These are phyloP conservation scores for Parascotia fuliginaria DNA, from an alignment of 2,888 invertebrate species.

Conservation along the genomic window DNA sequence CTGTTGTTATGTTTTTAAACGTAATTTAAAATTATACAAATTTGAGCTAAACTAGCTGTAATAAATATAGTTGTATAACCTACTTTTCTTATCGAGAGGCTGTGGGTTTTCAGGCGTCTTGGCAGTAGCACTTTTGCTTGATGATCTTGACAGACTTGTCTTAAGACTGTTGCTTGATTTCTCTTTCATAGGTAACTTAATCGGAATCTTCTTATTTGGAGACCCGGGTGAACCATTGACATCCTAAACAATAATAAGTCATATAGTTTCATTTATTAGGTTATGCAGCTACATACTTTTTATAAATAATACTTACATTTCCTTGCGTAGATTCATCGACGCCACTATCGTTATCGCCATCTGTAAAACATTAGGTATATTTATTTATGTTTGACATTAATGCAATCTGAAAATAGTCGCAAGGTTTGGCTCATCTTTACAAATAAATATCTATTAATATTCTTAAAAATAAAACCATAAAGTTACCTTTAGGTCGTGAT, in stretches of 20 bases:
- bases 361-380: constrained; percentile 78
- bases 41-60: too few relatives aligned
- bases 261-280: too few relatives aligned
- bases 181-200: constrained; percentile 82
- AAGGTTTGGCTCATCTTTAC: constrained; percentile 68
- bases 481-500: constrained; percentile 77
- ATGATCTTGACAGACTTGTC: constrained; percentile 84
- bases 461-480: background rate
- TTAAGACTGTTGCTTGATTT: constrained; percentile 80
- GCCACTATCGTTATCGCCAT: constrained; percentile 93
- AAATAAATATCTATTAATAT: background rate
- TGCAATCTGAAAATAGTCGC: background rate
- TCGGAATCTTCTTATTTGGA: constrained; percentile 90
- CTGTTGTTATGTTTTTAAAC: too few relatives aligned
- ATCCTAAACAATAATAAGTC: constrained; percentile 64
- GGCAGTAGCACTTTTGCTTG: constrained; percentile 85
- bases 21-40: too few relatives aligned
- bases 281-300: too few relatives aligned
- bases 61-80: too few relatives aligned
- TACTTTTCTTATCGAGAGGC: constrained; percentile 90
- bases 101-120: constrained; percentile 90
- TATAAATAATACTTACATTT: constrained; percentile 86
- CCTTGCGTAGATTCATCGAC: constrained; percentile 93
- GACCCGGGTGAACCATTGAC: constrained; percentile 90
- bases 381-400: background rate